Evolutionary conservation across 2,113 vertebrate genomes (phyloP).

Genomic region (Lates calcarifer): DNA sequence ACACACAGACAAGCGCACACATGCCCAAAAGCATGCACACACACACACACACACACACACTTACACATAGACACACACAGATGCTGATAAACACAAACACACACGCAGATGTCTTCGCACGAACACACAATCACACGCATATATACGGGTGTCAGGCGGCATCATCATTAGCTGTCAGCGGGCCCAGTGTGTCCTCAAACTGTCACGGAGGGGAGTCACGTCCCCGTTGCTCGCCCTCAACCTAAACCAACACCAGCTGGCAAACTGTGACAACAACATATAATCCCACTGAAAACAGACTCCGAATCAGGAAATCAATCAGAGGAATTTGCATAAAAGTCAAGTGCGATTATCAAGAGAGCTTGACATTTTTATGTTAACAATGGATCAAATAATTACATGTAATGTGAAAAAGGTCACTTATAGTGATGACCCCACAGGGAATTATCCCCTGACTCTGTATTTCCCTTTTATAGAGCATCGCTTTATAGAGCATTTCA

Average conservation of each 20-base stretch:
- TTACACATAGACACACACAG: neutral
- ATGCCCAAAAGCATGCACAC: slow-evolving; percentile 19
- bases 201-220: slow-evolving; percentile 43
- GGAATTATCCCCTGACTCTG: too few relatives aligned
- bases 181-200: slow-evolving; percentile 60
- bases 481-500: too few relatives aligned
- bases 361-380: too few relatives aligned
- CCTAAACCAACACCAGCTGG: slow-evolving; percentile 50
- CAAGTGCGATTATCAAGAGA: neutral
- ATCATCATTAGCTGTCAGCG: slow-evolving; percentile 62
- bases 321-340: neutral
- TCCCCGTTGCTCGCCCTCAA: slow-evolving; percentile 26
- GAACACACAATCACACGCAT: neutral
- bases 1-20: neutral
- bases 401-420: too few relatives aligned
- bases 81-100: neutral
- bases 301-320: neutral
- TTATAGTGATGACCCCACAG: too few relatives aligned
- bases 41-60: neutral
- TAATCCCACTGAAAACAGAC: neutral
- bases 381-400: too few relatives aligned
- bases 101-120: neutral
- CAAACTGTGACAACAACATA: neutral
- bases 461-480: too few relatives aligned
- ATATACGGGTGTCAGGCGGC: slow-evolving; percentile 51